Base-by-base conservation (phyloP, 2,113 vertebrate species). In the Dromas ardeola region DNA sequence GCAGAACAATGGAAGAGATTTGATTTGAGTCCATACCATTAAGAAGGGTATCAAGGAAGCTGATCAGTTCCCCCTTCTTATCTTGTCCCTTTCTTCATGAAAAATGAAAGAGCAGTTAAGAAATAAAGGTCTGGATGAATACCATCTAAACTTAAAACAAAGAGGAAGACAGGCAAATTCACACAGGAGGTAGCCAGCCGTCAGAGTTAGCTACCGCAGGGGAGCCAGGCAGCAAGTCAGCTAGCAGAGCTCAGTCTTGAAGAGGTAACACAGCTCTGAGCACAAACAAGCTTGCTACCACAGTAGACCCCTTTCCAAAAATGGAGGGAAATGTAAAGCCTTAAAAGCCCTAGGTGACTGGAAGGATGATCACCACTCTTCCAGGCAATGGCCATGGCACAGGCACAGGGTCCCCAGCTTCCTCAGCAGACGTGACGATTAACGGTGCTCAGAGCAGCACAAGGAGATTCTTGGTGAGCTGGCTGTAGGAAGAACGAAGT, bases 1-100 rank as follows among this genome's bases (percentile, higher is more conserved):
- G 84, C 2, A 78, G 49, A 42, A 89, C 78, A 86, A 53, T 0
- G 3, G 29, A 90, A 88, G 43, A 40, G 10, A 72, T 80, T 90
- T 95, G 19, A 92, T 88, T 94, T 88, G 71, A 13, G 63, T 84
- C 70, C 66, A 70, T 70, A 26, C 47, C 89, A 95, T 93, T 92
- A 89, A 80, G 70, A 82, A 93, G 86, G 58, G 11, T 93, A 96
- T 96, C 91, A 87, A 88, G 87, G 71, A 95, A 94, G 40, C 58
- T 38, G 32, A 93, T 96, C 91, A 83, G 43, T 83, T 94, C 67
- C 32, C 87, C 53, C 26, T 84, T 71, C 91, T 95, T 96, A 94
- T 96, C 94, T 96, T 70, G 47, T 88, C 42, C 66, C n/a, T 89
- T 95, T 95, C 89, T 80, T 86, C 74, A 56, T 55, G n/a, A 77